Evolutionary conservation across 2,888 invertebrate genomes (phyloP).

Genomic region (Myopa testacea): DNA sequence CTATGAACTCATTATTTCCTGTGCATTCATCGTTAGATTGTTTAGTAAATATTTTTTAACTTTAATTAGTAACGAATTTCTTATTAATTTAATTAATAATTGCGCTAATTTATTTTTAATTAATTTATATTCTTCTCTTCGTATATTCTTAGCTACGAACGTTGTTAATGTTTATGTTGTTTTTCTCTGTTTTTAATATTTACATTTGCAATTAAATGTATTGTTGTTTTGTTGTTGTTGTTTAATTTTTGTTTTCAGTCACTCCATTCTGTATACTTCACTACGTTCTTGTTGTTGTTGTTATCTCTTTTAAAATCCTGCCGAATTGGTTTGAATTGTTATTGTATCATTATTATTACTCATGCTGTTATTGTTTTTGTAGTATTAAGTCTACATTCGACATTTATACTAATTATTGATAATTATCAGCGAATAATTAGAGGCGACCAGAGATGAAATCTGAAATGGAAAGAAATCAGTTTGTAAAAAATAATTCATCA

Average conservation of each 20-base stretch:
- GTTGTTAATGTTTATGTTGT: constrained; percentile 23
- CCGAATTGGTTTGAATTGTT: constrained; percentile 12
- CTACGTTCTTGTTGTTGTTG: constrained; percentile 20
- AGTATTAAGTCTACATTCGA: constrained; percentile 37
- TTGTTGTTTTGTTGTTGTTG: constrained; percentile 10
- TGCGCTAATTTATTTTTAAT: constrained; percentile 17
- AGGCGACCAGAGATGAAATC: constrained; percentile 62
- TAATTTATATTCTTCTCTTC: background rate
- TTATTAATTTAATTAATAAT: constrained; percentile 13
- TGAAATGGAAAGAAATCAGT: constrained; percentile 48
- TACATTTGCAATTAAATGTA: constrained; percentile 27
- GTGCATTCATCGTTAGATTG: background rate
- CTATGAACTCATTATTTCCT: background rate
- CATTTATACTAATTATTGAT: constrained; percentile 56
- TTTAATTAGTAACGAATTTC: no score
- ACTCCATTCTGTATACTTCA: background rate
- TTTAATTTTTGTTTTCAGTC: background rate
- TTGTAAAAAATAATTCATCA: background rate
- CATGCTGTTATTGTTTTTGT: constrained; percentile 17
- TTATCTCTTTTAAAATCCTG: constrained; percentile 9
- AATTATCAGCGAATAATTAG: constrained; percentile 51
- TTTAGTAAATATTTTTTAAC: background rate
- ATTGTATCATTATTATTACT: background rate
- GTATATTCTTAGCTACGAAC: constrained; percentile 29
- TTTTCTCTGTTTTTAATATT: constrained; percentile 33